Evolutionary conservation across 92 coral and sea anemone species (phyloP), one percentile per base, ranked within the genome.

Genomic region (Actinernus sp.): DNA sequence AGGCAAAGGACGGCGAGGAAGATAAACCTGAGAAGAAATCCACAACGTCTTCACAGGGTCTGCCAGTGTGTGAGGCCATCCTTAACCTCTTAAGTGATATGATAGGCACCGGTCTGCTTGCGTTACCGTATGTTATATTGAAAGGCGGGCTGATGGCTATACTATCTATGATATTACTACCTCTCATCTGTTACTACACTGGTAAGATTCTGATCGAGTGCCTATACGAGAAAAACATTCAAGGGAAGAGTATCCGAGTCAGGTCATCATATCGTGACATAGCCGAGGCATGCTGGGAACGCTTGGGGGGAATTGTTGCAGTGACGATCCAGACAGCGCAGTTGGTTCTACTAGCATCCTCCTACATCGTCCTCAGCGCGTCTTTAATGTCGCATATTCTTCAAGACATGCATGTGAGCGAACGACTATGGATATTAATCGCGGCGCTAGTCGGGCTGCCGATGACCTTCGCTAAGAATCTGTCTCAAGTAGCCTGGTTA

Each of bases 401-500:
- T 3, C 30, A 58, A 4, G 63, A 55, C 26, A n/a, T 68, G 4
- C 44, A 62, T 16, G 39, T 59, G 26, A 51, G 83, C 2, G 74
- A 84, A 4, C 51, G 82, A 27, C 55, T 51, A 1, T 84, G 84
- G 90, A 55, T 78, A 17, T 16, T 78, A 31, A 76, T 76, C 32
- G 78, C 84, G 16, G 79, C 84, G 13, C 40, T 73, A 9, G 37
- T 63, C 12, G 81, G 44, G 7, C 58, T 84, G 8, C 90, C 90
- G 5, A 62, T 70, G 4, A 59, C 63, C 19, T 61, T 84, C 26
- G 62, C 73, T 13, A 55, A 49, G 38, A 55, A 63, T 28, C 63
- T 84, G 2, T 63, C 90, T 2, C 73, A 68, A 27, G 84, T 76
- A 23, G 84, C 90, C 1, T 84, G 90, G 90, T 26, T 84, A 12